A percentile compares a stretch with the other conserved stretches of the same genome.
Conservation (phyloP, 1,140 invertebrate species). For the Bombus consobrinus region DNA sequence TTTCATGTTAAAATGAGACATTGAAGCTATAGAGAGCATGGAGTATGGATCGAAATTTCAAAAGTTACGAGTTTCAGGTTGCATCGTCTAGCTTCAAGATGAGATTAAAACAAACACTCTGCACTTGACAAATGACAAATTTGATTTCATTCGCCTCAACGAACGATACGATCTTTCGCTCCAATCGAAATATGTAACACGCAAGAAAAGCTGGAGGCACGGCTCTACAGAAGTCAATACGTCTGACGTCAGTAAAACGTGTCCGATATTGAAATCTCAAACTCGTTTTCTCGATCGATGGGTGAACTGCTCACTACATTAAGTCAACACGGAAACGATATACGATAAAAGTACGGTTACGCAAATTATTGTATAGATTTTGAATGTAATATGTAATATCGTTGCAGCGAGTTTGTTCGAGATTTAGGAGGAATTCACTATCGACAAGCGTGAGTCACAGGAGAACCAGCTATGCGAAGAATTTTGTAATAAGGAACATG, state of each 20-base stretch:
- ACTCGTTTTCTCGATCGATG: conserved; percentile 30
- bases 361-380: conserved; percentile 7
- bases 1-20: background rate
- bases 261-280: conserved; percentile 27
- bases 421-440: background rate
- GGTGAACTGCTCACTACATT: background rate
- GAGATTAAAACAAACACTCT: background rate
- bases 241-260: conserved; percentile 30
- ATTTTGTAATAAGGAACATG: conserved; percentile 37
- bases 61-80: background rate
- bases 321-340: background rate
- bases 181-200: no score
- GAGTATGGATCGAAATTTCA: background rate
- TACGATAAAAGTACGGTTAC: background rate
- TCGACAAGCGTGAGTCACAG: conserved; percentile 18
- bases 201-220: conserved; percentile 6
- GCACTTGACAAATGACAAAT: conserved; percentile 5
- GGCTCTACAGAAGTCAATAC: conserved; percentile 2
- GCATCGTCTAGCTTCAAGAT: no score
- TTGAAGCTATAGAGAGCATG: background rate
- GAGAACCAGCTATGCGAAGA: background rate
- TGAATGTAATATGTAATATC: background rate
- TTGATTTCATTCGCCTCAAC: background rate
- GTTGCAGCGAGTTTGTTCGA: background rate
- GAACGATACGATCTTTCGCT: no score